A percentile compares a stretch with the other conserved stretches of the same genome.
These are phyloP conservation scores for Chionomys nivalis DNA, from an alignment of 2,113 vertebrate genomes.

Conservation along the genomic window DNA sequence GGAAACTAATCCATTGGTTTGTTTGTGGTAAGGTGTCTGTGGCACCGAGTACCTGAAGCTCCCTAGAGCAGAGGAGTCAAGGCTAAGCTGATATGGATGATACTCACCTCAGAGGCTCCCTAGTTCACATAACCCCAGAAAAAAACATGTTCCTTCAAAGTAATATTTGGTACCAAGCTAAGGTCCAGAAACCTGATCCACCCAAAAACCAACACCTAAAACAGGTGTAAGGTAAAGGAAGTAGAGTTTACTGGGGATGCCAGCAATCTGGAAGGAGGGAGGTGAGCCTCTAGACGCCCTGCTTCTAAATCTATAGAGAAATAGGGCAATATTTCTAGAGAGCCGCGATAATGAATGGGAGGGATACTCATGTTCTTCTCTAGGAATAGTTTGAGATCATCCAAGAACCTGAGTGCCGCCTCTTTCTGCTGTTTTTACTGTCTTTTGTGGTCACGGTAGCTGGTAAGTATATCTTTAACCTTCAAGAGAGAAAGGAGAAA, in stretches of 20 bases:
- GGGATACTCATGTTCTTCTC: not conserved
- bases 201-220: not conserved
- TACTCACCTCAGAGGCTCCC: not conserved
- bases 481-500: not conserved
- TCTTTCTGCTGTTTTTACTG: not conserved
- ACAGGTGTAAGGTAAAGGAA: not conserved
- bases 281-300: too few species aligned
- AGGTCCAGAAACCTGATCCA: not conserved
- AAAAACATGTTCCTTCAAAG: not conserved
- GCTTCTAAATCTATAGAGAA: not conserved
- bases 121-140: not conserved
- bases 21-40: not conserved
- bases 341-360: not conserved
- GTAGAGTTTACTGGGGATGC: not conserved
- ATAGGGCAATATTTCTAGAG: not conserved
- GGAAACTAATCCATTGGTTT: not conserved
- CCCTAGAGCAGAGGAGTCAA: not conserved
- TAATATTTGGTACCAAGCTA: not conserved
- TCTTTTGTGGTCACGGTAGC: not conserved
- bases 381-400: not conserved
- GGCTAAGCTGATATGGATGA: not conserved
- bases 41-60: not conserved
- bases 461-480: not conserved
- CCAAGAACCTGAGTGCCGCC: not conserved
- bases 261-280: not conserved